Evolutionary conservation across 2,113 vertebrate species (phyloP), one percentile per base, ranked within the genome.

Genomic region (Callopanchax toddi): DNA sequence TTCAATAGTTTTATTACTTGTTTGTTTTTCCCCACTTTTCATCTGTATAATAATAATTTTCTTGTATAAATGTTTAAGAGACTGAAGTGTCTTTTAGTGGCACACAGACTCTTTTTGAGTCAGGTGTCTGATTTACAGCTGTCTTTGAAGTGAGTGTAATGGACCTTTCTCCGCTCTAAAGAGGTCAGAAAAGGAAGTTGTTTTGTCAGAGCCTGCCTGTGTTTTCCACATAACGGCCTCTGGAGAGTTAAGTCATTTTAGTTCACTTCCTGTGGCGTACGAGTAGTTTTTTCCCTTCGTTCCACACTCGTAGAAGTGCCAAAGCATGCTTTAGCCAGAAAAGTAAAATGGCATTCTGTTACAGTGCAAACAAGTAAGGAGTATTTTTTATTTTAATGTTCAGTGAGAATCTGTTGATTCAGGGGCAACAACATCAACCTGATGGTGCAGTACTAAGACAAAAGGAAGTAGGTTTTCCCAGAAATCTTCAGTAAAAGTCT

Each of bases 131-230:
- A 29, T 44, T 52, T 20, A 8, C 59, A 32, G 29, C 29, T 32
- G 6, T 32, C 52, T 71, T 43, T 51, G 60, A 71, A 77, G 53
- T 8, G 4, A 40, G 13, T 60, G 34, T 20, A 49, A 72, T 79
- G 77, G 81, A 60, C 59, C 45, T 55, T 49, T 64, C 29, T 70
- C 22, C 63, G 12, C 36, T 58, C 36, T 21, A 2, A 78, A 70
- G 57, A 74, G 60, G 65, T 81, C 77, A 72, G 56, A 59, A 72
- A 79, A 81, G 67, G 67, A 77, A 78, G 76, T 83, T 67, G 54
- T 79, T 85, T 79, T 64, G 57, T 77, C 69, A 29, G 64, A 16
- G 46, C 70, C 50, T 43, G 62, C 58, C 64, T 71, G 61, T 67
- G 70, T 78, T 87, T 78, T 59, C 67, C 73, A 76, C 39, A 73